Evolutionary conservation across 2,797 vertebrate genomes (phyloP).

Genomic region (Pteropus rufus): DNA sequence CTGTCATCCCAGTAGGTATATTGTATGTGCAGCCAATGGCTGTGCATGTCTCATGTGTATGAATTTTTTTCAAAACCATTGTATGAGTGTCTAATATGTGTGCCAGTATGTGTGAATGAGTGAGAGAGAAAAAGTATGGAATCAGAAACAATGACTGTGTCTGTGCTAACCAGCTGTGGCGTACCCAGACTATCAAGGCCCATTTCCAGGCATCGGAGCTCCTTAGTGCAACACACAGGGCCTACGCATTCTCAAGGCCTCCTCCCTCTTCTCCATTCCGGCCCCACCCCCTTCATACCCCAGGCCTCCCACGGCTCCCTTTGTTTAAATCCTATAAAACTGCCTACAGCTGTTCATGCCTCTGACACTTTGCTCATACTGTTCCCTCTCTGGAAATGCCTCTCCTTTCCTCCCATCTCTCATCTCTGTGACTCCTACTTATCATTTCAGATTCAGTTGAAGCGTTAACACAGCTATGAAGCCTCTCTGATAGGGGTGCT

Average conservation of each 20-base stretch:
- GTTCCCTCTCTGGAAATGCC: not conserved
- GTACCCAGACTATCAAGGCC: too few relatives aligned
- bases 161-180: not conserved
- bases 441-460: not conserved
- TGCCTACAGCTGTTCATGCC: not conserved
- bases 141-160: not conserved
- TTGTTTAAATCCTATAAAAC: not conserved
- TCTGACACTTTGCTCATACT: not conserved
- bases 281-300: rapidly evolving
- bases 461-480: too few relatives aligned
- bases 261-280: too few relatives aligned
- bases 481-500: not conserved
- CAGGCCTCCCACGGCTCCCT: not conserved
- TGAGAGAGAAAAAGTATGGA: not conserved
- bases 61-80: not conserved
- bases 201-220: not conserved
- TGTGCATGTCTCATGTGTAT: not conserved
- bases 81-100: not conserved
- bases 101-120: not conserved
- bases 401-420: too few relatives aligned
- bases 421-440: not conserved
- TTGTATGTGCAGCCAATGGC: rapidly evolving
- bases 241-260: not conserved
- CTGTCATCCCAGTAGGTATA: not conserved
- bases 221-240: not conserved